Percentiles rank a stretch among this genome's conserved stretches.
Conservation (phyloP, 2,888 invertebrate genomes). For the Corbicula japonica region DNA sequence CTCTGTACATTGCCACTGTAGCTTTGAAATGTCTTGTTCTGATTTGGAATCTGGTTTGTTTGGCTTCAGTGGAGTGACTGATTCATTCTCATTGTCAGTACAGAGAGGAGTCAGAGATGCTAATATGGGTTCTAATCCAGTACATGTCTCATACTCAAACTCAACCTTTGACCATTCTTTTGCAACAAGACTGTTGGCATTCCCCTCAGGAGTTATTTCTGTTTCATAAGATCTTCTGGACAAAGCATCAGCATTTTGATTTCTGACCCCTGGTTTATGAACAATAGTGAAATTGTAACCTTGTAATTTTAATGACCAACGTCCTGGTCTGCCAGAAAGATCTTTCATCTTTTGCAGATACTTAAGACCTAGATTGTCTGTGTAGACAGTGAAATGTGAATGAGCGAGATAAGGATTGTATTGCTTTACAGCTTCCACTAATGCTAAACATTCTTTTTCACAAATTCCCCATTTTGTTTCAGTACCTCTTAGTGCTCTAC, state of each 20-base stretch:
- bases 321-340: slow-evolving; percentile 43
- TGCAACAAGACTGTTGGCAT: background rate
- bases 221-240: background rate
- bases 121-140: slow-evolving; percentile 9
- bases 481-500: slow-evolving; percentile 22
- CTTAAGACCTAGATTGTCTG: slow-evolving; percentile 55
- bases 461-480: slow-evolving; percentile 50
- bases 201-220: background rate
- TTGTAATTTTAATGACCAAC: slow-evolving; percentile 65
- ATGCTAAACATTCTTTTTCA: slow-evolving; percentile 62
- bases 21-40: slow-evolving; percentile 5
- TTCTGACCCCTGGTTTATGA: slow-evolving; percentile 48
- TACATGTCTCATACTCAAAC: background rate
- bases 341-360: slow-evolving; percentile 49
- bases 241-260: slow-evolving; percentile 48
- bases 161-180: background rate
- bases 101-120: slow-evolving; percentile 2
- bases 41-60: background rate
- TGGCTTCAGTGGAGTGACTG: background rate
- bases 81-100: background rate
- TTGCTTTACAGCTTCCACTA: slow-evolving; percentile 60
- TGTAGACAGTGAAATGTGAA: slow-evolving; percentile 45
- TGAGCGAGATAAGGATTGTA: slow-evolving; percentile 51
- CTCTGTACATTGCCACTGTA: slow-evolving; percentile 44
- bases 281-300: slow-evolving; percentile 50